Evolutionary conservation across 1,140 invertebrate species (phyloP).

Genomic region (Drosophila ironensis): DNA sequence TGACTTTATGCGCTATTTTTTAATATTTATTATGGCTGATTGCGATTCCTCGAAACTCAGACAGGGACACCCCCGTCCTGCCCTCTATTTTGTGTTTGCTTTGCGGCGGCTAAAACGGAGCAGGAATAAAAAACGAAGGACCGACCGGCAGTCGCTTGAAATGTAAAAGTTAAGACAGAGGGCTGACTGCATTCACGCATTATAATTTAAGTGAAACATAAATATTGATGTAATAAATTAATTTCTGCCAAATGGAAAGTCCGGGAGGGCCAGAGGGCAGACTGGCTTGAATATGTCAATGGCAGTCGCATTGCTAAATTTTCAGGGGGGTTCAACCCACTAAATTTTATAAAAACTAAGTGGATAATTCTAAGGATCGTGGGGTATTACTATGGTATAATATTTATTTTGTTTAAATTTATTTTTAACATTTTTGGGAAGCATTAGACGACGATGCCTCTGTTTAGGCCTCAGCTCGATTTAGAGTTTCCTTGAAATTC

Average conservation of each 20-base stretch:
- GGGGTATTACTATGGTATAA: too few relatives aligned
- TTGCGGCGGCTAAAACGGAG: slow-evolving; percentile 32
- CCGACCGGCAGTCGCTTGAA: slow-evolving; percentile 6
- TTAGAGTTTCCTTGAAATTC: slow-evolving; percentile 2
- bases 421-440: too few relatives aligned
- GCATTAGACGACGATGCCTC: background rate
- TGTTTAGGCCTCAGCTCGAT: background rate
- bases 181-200: slow-evolving; percentile 77
- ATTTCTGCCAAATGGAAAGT: slow-evolving; percentile 71
- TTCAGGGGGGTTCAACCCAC: too few relatives aligned
- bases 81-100: slow-evolving; percentile 57
- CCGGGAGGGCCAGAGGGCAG: background rate
- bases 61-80: background rate
- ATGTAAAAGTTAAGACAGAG: slow-evolving; percentile 60
- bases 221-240: slow-evolving; percentile 81
- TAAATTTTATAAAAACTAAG: too few relatives aligned
- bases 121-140: background rate
- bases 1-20: slow-evolving; percentile 77
- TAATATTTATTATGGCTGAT: slow-evolving; percentile 80
- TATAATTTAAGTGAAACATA: slow-evolving; percentile 81
- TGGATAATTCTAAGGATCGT: too few relatives aligned
- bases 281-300: background rate
- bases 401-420: too few relatives aligned
- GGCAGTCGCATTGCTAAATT: too few relatives aligned
- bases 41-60: slow-evolving; percentile 37